These are phyloP conservation scores for Sphyrna mokarran DNA, from an alignment of 2,113 vertebrate species.

Conservation along the genomic window DNA sequence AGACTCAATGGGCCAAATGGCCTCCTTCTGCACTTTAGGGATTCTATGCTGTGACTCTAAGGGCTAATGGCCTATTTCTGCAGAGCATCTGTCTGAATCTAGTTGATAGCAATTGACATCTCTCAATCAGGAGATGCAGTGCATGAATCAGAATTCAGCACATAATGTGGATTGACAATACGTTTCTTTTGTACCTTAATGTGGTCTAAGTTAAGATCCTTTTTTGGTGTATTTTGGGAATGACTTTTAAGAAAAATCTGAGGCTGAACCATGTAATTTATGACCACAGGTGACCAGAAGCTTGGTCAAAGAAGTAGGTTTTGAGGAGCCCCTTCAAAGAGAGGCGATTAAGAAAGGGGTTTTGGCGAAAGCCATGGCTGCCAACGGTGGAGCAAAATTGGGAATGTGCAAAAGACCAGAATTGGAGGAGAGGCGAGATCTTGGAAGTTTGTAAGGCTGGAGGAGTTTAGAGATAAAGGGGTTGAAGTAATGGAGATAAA, in stretches of 20 bases:
- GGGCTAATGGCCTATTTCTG: background rate
- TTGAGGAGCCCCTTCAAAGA: background rate
- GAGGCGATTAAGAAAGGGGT: background rate
- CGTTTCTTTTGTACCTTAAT: background rate
- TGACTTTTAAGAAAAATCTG: background rate
- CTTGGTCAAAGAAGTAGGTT: background rate
- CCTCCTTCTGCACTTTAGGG: no score
- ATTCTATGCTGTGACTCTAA: no score
- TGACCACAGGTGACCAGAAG: background rate
- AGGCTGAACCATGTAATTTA: background rate
- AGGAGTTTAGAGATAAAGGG: background rate
- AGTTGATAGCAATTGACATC: background rate
- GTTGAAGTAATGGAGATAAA: background rate
- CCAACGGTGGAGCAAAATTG: background rate
- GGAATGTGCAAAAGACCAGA: background rate
- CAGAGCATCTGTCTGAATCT: background rate
- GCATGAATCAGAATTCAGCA: background rate
- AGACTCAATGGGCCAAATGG: no score
- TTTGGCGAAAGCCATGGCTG: background rate
- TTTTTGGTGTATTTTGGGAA: no score
- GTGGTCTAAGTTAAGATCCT: background rate
- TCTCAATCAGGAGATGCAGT: background rate
- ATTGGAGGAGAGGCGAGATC: no score
- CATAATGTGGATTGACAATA: background rate
- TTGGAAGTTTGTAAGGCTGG: no score